Percentiles rank a stretch among this genome's conserved stretches.
Evolutionary conservation across 2,113 vertebrate species (phyloP).

Genomic region (Clinocottus analis): DNA sequence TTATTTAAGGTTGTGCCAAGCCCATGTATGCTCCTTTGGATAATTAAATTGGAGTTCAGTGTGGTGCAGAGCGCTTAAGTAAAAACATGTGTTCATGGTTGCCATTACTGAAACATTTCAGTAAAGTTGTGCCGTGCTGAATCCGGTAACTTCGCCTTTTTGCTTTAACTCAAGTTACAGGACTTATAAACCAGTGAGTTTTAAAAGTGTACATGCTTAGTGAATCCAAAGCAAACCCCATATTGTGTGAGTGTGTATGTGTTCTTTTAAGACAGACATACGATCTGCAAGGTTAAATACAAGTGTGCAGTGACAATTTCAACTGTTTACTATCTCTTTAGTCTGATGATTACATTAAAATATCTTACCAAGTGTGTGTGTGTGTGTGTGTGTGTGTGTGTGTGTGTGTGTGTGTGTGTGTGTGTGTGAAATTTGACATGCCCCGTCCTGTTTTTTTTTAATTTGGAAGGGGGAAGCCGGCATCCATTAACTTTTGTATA

Average conservation of each 20-base stretch:
- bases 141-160: background rate
- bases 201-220: background rate
- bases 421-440: background rate
- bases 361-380: background rate
- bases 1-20: constrained; percentile 23
- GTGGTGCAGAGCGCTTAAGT: constrained; percentile 7
- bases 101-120: background rate
- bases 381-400: background rate
- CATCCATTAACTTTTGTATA: background rate
- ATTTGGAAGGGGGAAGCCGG: background rate
- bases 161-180: background rate
- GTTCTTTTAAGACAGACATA: background rate
- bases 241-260: no score
- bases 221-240: background rate
- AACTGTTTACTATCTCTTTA: background rate
- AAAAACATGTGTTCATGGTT: constrained; percentile 42
- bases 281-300: background rate
- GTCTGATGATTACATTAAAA: background rate
- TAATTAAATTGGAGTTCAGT: constrained; percentile 3
- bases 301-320: background rate
- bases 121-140: background rate
- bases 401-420: background rate
- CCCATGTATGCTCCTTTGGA: background rate
- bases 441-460: background rate
- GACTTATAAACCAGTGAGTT: background rate